Conservation (phyloP, 2,797 vertebrate genomes). For the Streptopelia turtur region DNA sequence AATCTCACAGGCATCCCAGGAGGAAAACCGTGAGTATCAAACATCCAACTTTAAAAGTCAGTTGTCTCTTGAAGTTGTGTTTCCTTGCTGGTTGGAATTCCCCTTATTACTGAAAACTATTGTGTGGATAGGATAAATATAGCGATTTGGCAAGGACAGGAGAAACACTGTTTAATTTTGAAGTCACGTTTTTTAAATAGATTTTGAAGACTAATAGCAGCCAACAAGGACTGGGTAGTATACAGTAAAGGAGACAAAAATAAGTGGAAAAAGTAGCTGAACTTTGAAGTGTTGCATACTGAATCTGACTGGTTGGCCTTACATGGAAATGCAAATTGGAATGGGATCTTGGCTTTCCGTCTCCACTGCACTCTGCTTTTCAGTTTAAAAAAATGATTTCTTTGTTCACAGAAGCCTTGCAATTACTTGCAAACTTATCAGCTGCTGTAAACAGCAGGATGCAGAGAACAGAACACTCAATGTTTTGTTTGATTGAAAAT, state of each 20-base stretch:
- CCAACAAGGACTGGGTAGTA: background rate
- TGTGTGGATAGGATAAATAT: background rate
- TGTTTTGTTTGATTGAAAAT: constrained; percentile 50
- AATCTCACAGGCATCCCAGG: constrained; percentile 97
- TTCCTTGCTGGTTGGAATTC: constrained; percentile 5
- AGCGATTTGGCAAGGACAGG: background rate
- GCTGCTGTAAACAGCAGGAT: constrained; percentile 23
- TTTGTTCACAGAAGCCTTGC: constrained; percentile 42
- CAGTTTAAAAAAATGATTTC: constrained; percentile 42
- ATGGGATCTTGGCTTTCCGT: constrained; percentile 5
- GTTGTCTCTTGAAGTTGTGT: constrained; percentile 10
- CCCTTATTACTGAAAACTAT: background rate
- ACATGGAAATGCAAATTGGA: constrained; percentile 33
- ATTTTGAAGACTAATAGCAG: constrained; percentile 8
- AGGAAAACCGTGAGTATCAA: constrained; percentile 94
- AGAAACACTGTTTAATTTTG: constrained; percentile 8
- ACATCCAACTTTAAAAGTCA: constrained; percentile 19
- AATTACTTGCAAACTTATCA: constrained; percentile 48
- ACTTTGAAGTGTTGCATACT: background rate
- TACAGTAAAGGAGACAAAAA: background rate
- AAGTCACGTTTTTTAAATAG: constrained; percentile 48
- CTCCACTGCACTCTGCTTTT: background rate
- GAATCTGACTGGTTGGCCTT: background rate
- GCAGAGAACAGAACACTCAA: constrained; percentile 16
- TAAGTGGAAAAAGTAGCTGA: constrained; percentile 19